Base-by-base conservation (phyloP, 2,797 vertebrate genomes). In the Threskiornis aethiopicus region DNA sequence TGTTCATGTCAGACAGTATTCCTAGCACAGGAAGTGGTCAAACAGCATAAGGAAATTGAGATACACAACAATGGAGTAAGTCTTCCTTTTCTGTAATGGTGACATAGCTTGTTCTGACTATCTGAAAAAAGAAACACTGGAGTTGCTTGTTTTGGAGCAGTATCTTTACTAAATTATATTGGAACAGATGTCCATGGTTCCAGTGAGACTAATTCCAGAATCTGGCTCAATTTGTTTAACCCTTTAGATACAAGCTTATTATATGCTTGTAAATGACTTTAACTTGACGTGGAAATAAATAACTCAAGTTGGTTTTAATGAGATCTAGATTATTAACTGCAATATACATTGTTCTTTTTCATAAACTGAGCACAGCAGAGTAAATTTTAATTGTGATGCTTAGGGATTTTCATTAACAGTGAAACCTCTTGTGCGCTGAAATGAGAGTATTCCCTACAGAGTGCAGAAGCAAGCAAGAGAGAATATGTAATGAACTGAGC, bases 401-500 rank as follows among this genome's bases (percentile, higher is more conserved):
- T 65, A 83, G 80, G 89, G 91, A 93, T 96, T 90, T 96, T 94
- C 90, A 96, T 89, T 90, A 96, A 61, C 84, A 90, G 49, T 51
- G 70, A 91, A 95, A 66, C 69, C 87, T 78, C 75, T 41, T 69
- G 77, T 72, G 87, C 14, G 1, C 57, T 82, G 80, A 96, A 94
- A 66, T 42, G 31, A 92, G 52, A 72, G 67, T 57, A 67, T 44
- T 95, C 97, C 90, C 95, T 57, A 46, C 73, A 95, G 94, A 90
- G 77, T 6, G 28, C 47, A 71, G 64, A 70, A 77, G 61, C 76
- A 82, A 87, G 79, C 46, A 61, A 89, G 71, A 89, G n/a, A 87
- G 84, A 96, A 94, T 91, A 21, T 95, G 93, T 90, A 96, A 96
- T 84, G 72, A 96, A 93, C 33, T 49, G 76, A 95, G 81, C 57